Conservation (phyloP, 2,888 invertebrate genomes). For the Idaea aversata region DNA sequence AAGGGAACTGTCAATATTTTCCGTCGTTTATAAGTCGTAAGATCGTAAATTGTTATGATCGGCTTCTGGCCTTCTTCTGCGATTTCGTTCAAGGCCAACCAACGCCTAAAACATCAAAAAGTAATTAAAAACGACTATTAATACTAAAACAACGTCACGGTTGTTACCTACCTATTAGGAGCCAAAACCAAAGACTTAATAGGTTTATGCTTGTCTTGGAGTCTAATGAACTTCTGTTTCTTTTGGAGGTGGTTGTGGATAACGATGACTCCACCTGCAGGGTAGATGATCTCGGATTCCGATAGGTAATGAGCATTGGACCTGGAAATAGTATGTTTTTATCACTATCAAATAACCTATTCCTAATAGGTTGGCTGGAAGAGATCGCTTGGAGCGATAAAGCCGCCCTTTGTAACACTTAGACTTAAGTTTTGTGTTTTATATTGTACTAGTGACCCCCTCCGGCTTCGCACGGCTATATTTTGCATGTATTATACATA, state of each 20-base stretch:
- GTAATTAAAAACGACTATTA: neutral
- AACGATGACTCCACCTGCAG: conserved; percentile 87
- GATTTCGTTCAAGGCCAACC: conserved; percentile 83
- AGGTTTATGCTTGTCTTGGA: conserved; percentile 83
- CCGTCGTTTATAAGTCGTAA: conserved; percentile 84
- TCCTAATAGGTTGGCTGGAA: conserved; percentile 32
- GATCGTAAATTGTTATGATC: conserved; percentile 85
- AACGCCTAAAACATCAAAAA: conserved; percentile 72
- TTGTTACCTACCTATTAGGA: conserved; percentile 82
- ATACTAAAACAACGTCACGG: neutral
- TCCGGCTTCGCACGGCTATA: too few relatives aligned
- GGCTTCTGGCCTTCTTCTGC: conserved; percentile 84
- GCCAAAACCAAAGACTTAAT: conserved; percentile 83
- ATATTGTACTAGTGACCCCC: too few relatives aligned
- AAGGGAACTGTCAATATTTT: conserved; percentile 84
- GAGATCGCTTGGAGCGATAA: too few relatives aligned
- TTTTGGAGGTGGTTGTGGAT: conserved; percentile 87
- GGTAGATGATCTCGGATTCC: conserved; percentile 89
- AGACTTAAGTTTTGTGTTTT: conserved; percentile 21
- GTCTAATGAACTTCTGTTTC: conserved; percentile 86
- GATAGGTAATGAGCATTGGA: conserved; percentile 87
- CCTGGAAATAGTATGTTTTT: conserved; percentile 35
- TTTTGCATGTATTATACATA: too few relatives aligned
- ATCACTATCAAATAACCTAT: neutral
- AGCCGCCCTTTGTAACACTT: too few relatives aligned